Conservation (phyloP, 2,113 vertebrate genomes). For the Rhegmatorhina hoffmannsi region DNA sequence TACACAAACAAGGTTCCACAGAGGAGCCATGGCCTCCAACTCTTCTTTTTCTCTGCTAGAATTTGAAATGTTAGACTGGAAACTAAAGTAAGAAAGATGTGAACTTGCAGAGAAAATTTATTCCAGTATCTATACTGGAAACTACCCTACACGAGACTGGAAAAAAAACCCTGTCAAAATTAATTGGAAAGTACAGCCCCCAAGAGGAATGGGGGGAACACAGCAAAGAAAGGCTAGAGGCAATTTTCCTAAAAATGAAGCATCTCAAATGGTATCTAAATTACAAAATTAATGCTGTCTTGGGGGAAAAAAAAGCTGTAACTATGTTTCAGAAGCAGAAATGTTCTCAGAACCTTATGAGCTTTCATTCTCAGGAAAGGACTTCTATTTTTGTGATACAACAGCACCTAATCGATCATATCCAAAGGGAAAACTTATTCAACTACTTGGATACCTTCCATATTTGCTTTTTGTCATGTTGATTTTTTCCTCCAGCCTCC, state of each 20-base stretch:
- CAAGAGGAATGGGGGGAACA: neutral
- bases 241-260: neutral
- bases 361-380: neutral
- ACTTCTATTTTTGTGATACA: neutral
- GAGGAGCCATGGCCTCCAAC: neutral
- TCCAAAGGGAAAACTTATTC: neutral
- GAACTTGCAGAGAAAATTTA: neutral
- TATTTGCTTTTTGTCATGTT: neutral
- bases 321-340: neutral
- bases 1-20: neutral
- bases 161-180: neutral
- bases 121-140: neutral
- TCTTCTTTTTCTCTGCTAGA: neutral
- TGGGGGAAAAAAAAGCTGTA: neutral
- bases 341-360: neutral
- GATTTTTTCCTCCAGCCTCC: neutral
- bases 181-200: neutral
- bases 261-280: neutral
- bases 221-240: neutral
- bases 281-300: neutral
- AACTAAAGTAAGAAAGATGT: neutral
- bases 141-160: neutral
- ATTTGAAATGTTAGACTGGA: neutral
- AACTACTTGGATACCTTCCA: neutral
- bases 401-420: neutral